Evolutionary conservation across 2,888 invertebrate species (phyloP).

Genomic region (Anthophora plumipes): DNA sequence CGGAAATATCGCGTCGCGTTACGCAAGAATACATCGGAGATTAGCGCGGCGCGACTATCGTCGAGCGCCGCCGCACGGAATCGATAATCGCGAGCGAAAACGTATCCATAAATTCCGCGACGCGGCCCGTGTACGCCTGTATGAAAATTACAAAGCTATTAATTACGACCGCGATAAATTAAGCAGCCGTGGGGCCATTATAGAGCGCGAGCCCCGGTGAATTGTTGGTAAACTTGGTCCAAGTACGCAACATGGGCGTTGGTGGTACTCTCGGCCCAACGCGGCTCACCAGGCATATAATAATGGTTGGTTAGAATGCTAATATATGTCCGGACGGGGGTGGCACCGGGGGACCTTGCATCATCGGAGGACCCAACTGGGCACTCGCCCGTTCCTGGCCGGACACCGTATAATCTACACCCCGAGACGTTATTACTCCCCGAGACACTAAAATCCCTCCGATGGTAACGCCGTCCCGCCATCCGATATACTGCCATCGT

Average conservation of each 20-base stretch:
- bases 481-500: conserved; percentile 46
- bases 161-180: conserved; percentile 85
- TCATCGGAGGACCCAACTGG: conserved; percentile 84
- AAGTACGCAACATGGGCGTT: conserved; percentile 83
- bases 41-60: conserved; percentile 53
- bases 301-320: conserved; percentile 84
- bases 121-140: conserved; percentile 78
- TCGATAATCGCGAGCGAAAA: conserved; percentile 79
- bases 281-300: conserved; percentile 84
- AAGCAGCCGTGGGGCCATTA: conserved; percentile 84
- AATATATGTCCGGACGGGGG: conserved; percentile 84
- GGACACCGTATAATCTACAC: conserved; percentile 84
- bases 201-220: conserved; percentile 84
- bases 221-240: conserved; percentile 85
- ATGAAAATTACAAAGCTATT: conserved; percentile 85
- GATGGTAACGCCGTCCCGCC: conserved; percentile 58
- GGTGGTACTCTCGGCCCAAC: conserved; percentile 80
- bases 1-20: conserved; percentile 34
- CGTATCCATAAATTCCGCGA: conserved; percentile 79
- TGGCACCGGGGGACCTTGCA: conserved; percentile 84
- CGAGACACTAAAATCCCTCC: conserved; percentile 82
- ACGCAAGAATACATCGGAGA: conserved; percentile 61
- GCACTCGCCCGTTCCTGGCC: conserved; percentile 82
- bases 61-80: conserved; percentile 63
- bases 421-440: conserved; percentile 84